Evolutionary conservation across 2,797 vertebrate genomes (phyloP).

Genomic region (Steatocranus sp.): DNA sequence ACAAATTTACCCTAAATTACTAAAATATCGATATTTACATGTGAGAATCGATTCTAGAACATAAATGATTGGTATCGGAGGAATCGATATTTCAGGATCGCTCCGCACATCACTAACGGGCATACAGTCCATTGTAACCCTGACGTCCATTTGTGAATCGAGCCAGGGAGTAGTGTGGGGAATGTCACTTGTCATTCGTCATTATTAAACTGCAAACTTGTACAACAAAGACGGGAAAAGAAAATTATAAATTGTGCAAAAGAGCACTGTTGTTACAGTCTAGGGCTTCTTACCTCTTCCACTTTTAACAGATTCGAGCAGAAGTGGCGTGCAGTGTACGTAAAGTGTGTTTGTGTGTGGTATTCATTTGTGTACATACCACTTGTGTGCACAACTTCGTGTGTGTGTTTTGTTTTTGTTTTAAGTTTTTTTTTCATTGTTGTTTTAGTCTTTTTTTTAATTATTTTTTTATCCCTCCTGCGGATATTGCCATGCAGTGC

Average conservation of each 20-base stretch:
- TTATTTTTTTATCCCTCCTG: neutral
- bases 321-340: neutral
- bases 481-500: neutral
- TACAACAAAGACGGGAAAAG: neutral
- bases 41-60: too few relatives aligned
- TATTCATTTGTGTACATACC: neutral
- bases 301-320: neutral
- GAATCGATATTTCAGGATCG: too few relatives aligned
- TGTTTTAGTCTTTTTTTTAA: neutral
- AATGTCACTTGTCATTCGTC: neutral
- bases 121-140: too few relatives aligned
- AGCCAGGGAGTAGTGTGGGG: neutral
- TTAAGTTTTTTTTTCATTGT: neutral
- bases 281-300: neutral
- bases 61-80: too few relatives aligned
- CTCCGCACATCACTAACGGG: too few relatives aligned
- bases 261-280: neutral
- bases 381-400: neutral
- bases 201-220: neutral
- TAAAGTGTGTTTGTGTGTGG: neutral
- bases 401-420: fast-evolving
- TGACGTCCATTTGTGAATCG: neutral
- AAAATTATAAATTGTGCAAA: neutral
- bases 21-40: too few relatives aligned
- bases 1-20: too few relatives aligned